Evolutionary conservation across 2,888 invertebrate species (phyloP).

Genomic region (Bhutanitis thaidina): DNA sequence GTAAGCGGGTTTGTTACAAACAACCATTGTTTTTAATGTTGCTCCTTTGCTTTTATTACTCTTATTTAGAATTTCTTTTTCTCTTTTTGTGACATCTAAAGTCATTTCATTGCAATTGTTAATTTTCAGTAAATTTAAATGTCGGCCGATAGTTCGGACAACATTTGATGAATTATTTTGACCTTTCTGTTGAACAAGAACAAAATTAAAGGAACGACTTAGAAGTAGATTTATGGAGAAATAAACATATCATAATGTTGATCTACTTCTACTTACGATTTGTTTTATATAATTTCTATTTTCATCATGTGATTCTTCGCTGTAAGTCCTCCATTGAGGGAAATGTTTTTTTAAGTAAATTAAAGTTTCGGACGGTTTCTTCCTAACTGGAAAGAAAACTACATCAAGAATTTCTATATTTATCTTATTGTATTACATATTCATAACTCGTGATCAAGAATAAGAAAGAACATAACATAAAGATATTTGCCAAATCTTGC

Average conservation of each 20-base stretch:
- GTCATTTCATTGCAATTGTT: slow-evolving; percentile 12
- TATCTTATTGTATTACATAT: no score
- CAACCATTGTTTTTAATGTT: not conserved
- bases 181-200: slow-evolving; percentile 1
- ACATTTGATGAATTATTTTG: slow-evolving; percentile 26
- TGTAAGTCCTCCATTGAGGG: slow-evolving; percentile 31
- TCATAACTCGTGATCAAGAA: no score
- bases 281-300: not conserved
- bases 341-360: slow-evolving; percentile 46
- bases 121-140: slow-evolving; percentile 39
- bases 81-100: not conserved
- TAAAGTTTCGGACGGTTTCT: slow-evolving; percentile 33
- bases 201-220: no score
- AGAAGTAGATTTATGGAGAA: not conserved
- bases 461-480: no score
- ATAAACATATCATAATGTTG: not conserved
- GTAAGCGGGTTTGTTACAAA: not conserved
- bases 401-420: no score
- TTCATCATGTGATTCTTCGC: not conserved
- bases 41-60: not conserved
- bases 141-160: slow-evolving; percentile 41
- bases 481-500: no score
- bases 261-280: not conserved
- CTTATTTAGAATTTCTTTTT: not conserved
- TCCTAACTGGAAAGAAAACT: slow-evolving; percentile 35